phyloP scores from a whole-genome alignment of 2,888 invertebrate genomes.

The Eilema depressum region DNA sequence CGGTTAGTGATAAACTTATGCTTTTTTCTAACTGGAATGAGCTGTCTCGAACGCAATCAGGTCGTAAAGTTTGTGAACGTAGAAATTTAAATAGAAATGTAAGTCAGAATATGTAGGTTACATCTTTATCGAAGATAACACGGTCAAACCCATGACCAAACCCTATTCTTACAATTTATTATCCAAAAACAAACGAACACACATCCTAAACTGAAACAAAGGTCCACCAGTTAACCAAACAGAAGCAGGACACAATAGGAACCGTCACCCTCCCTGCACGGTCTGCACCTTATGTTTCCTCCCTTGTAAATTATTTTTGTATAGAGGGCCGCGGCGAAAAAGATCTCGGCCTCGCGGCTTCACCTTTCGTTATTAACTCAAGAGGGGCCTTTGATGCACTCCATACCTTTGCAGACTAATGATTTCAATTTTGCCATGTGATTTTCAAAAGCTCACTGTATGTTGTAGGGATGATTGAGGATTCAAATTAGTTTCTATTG shows the following conservation, averaged over 20 bases:
- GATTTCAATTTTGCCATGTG: slow-evolving; percentile 75
- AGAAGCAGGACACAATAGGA: slow-evolving; percentile 67
- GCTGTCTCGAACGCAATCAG: background rate
- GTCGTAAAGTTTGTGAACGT: background rate
- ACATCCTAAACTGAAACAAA: slow-evolving; percentile 49
- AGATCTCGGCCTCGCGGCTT: slow-evolving; percentile 66
- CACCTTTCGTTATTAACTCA: slow-evolving; percentile 83
- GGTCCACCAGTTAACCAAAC: slow-evolving; percentile 60
- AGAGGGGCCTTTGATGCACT: slow-evolving; percentile 78
- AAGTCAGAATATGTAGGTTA: background rate
- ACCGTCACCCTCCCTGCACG: slow-evolving; percentile 37
- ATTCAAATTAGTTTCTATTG: slow-evolving; percentile 55
- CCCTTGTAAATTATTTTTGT: slow-evolving; percentile 71
- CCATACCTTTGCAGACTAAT: slow-evolving; percentile 74
- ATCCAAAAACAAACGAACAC: slow-evolving; percentile 20
- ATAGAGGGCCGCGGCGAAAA: slow-evolving; percentile 72
- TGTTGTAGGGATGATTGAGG: slow-evolving; percentile 56
- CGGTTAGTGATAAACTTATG: too few relatives aligned
- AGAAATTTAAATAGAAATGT: too few relatives aligned
- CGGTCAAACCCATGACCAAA: background rate
- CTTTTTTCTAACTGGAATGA: background rate
- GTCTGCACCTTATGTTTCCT: slow-evolving; percentile 49
- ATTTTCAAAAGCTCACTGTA: slow-evolving; percentile 59
- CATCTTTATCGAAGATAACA: too few relatives aligned
- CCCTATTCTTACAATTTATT: background rate